A percentile compares a stretch with the other conserved stretches of the same genome.
Evolutionary conservation across 2,797 vertebrate genomes (phyloP).

Genomic region (Heterohyrax brucei): DNA sequence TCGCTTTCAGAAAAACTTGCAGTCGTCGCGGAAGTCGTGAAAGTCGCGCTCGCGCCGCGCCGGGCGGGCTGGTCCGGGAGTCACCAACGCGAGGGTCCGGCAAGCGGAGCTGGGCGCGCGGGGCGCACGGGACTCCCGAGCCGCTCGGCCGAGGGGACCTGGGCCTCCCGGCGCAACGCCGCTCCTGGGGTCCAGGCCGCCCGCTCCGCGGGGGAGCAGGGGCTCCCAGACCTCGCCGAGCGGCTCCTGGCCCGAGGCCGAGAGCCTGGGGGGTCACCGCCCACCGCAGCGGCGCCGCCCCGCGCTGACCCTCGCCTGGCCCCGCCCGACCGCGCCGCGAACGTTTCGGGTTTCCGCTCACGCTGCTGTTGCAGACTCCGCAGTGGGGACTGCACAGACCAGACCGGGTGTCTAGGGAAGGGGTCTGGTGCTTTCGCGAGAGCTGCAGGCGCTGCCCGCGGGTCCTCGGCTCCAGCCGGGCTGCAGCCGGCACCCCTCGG

Average conservation of each 20-base stretch:
- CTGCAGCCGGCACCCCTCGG: background rate
- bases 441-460: background rate
- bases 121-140: background rate
- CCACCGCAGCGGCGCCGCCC: background rate
- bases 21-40: background rate
- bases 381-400: constrained; percentile 35
- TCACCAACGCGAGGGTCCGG: background rate
- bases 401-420: background rate
- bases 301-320: constrained; percentile 29
- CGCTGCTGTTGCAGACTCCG: constrained; percentile 70
- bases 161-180: too few species aligned
- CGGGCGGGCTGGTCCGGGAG: background rate
- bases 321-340: constrained; percentile 34
- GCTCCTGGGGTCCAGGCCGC: background rate
- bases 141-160: fast-evolving
- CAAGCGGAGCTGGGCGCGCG: background rate
- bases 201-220: background rate
- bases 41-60: background rate
- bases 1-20: background rate
- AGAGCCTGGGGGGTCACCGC: background rate
- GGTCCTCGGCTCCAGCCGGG: background rate
- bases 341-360: constrained; percentile 85
- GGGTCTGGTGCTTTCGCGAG: constrained; percentile 51
- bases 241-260: background rate
- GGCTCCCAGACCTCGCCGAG: background rate